Evolutionary conservation across 2,113 vertebrate species (phyloP).

Genomic region (Cichladusa arquata): DNA sequence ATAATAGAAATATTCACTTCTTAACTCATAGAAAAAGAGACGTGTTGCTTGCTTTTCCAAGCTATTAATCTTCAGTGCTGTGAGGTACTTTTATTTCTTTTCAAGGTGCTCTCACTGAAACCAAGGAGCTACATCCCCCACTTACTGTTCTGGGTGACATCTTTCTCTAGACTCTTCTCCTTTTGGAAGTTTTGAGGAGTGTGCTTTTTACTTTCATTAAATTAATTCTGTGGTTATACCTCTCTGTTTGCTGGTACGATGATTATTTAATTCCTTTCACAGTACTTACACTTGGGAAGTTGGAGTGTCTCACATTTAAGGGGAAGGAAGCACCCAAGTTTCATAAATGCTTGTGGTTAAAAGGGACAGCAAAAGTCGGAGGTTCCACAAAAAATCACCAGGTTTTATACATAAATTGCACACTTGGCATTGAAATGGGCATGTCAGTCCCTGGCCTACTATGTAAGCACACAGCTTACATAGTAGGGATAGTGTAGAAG

Average conservation of each 20-base stretch:
- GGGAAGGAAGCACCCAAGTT: not conserved
- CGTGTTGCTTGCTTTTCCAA: not conserved
- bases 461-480: not conserved
- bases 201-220: not conserved
- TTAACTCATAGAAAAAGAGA: not conserved
- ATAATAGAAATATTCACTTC: not conserved
- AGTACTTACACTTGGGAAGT: fast-evolving
- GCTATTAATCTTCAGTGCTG: not conserved
- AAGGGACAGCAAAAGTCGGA: not conserved
- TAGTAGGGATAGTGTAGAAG: not conserved
- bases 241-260: not conserved
- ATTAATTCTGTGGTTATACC: not conserved
- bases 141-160: not conserved
- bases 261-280: not conserved
- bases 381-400: not conserved
- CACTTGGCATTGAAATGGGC: not conserved
- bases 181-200: not conserved
- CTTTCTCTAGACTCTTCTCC: not conserved
- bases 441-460: not conserved
- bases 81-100: not conserved
- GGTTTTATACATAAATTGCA: not conserved
- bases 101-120: not conserved
- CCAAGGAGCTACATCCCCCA: not conserved
- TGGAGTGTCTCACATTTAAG: not conserved
- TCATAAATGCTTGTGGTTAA: not conserved